phyloP scores from a whole-genome alignment of 2,888 invertebrate species.

The Drosophila borborema region DNA sequence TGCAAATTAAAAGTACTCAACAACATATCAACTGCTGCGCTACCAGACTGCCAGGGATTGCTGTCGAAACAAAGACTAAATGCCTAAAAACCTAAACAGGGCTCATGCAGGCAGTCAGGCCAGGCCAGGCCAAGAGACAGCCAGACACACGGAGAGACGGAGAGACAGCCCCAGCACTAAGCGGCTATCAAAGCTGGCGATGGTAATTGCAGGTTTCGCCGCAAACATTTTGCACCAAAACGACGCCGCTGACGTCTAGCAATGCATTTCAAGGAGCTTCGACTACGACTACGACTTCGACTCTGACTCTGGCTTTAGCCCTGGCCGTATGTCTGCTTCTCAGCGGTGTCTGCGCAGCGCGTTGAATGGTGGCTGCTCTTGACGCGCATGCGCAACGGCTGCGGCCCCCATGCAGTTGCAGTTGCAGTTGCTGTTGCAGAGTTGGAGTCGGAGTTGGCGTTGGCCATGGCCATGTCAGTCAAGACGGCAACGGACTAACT shows the following conservation, averaged over 20 bases:
- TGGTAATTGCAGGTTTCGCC: constrained; percentile 82
- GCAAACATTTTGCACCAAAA: constrained; percentile 81
- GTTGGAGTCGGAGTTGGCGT: constrained; percentile 13
- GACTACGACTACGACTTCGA: not conserved
- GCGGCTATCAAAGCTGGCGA: constrained; percentile 79
- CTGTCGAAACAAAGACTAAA: constrained; percentile 81
- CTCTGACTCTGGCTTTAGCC: not conserved
- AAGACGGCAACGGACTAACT: constrained; percentile 44
- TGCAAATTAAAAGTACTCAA: constrained; percentile 81
- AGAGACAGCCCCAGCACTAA: constrained; percentile 2
- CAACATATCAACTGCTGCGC: constrained; percentile 76
- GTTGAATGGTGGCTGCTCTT: constrained; percentile 70
- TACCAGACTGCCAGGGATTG: constrained; percentile 66
- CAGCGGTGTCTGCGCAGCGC: constrained; percentile 56
- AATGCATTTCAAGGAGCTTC: constrained; percentile 47
- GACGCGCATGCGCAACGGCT: constrained; percentile 72
- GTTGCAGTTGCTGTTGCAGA: not conserved
- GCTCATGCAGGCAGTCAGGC: constrained; percentile 19
- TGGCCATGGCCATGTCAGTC: constrained; percentile 56
- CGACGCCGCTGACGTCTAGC: constrained; percentile 49
- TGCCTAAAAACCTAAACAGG: constrained; percentile 78
- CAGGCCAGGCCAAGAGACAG: too few relatives aligned
- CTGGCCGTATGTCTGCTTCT: constrained; percentile 16
- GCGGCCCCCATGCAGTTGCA: constrained; percentile 17
- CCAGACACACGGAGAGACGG: not conserved